Base-by-base conservation (phyloP, 64 coral and sea anemone species). In the Stichodactyla mertensii region DNA sequence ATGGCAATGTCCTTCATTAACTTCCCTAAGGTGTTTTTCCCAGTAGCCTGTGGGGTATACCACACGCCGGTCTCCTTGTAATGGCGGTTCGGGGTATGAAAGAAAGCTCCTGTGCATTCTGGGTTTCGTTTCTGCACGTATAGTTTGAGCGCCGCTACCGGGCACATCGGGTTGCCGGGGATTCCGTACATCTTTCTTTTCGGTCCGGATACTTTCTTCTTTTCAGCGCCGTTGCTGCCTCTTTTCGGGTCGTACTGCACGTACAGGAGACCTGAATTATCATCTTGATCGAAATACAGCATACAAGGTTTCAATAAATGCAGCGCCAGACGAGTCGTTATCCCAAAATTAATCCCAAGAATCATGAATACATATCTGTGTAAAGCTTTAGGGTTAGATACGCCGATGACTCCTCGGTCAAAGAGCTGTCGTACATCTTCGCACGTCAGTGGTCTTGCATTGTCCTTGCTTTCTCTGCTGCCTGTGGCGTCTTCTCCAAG, bases 261-360 rank as follows among this genome's bases (percentile, higher is more conserved):
- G 81, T 84, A 95, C 23, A 87, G 80, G 24, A 95, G 82, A 5
- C 87, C 87, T 10, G 87, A 89, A 45, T 83, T 77, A 16, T 77
- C 64, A 71, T 95, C 94, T 55, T 57, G 85, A 19, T 89, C 58
- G 69, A 95, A 95, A 4, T 92, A 55, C 79, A 95, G 88, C 94
- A 95, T 92, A 77, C 82, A 83, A 20, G 90, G 90, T 86, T 87
- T 92, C 18, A 95, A 16, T 16, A 91, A 71, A 12, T 89, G 91
- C 31, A 95, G 79, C 52, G 88, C 91, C 24, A 88, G 83, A 18
- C 94, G 55, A 0, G 94, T 87, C 6, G 91, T 95, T 31, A 95
- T 86, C 5, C 94, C 94, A 95, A 95, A 95, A 86, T 92, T 95
- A 81, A 95, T 95, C 58, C 90, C 94, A 28, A 95, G 80, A 28